Base-by-base conservation (phyloP, 1,140 invertebrate species). In the Pteromalus puparum region DNA sequence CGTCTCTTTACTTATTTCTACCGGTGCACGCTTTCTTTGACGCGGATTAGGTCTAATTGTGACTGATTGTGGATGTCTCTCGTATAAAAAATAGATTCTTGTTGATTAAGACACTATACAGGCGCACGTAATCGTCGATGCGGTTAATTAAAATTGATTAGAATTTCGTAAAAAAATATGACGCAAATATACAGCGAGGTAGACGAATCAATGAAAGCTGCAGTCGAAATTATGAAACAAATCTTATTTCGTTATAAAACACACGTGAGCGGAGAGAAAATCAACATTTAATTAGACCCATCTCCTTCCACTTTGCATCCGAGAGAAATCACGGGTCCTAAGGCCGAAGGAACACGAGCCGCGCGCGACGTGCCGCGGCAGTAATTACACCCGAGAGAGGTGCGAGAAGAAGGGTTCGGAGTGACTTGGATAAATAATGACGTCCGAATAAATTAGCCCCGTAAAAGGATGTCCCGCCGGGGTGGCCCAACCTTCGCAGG, bases 391-490 rank as follows among this genome's bases (percentile, higher is more conserved):
- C 12, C 68, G 24, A n/a, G 24, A 21, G 38, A 46, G 28, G 7
- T 21, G 70, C 30, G 48, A 74, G 28, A 70, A 53, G 21, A 28
- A 65, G n/a, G 10, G 28, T 67, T 13, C 28, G 42, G 34, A 26
- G 65, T n/a, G 13, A 46, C 42, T 30, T 18, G 30, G 67, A 84
- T 84, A 81, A 84, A 84, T 84, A 84, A 84, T 81, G 46, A 68
- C 38, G 77, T 46, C 72, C 13, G 72, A 80, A 80, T 81, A 81
- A 79, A 84, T 84, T 84, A 72, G 68, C 13, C 34, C 21, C 42
- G 42, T 26, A 61, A 83, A 72, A 72, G 67, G n/a, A 42, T 53
- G 48, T 28, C 4, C 5, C n/a, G 18, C 53, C 72, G 4, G 74
- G 74, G 74, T 68, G 67, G 82, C 24, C 75, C 82, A 7, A 0